Evolutionary conservation across 2,888 invertebrate species (phyloP).

Genomic region (Dicyrtomina minuta): DNA sequence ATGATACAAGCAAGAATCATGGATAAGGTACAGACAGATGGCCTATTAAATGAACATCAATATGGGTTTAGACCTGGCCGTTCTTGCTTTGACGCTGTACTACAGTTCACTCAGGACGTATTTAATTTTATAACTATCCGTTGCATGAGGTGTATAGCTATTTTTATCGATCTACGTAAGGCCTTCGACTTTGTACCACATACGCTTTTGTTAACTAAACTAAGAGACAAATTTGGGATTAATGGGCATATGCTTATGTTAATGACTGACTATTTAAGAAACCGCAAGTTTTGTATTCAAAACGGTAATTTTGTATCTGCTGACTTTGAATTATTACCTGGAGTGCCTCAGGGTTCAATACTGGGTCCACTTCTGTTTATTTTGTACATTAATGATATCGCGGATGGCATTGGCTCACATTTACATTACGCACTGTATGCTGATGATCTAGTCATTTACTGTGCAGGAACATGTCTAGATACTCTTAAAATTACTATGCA

Average conservation of each 20-base stretch:
- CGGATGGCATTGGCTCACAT: not conserved
- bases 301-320: not conserved
- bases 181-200: conserved; percentile 7
- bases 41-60: no score
- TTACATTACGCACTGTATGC: conserved; percentile 22
- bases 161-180: conserved; percentile 16
- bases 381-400: conserved; percentile 35
- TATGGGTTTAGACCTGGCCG: no score
- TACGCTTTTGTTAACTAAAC: not conserved
- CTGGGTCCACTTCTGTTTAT: conserved; percentile 35
- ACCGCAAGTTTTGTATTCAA: not conserved
- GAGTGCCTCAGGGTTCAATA: conserved; percentile 18
- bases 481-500: not conserved
- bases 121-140: not conserved
- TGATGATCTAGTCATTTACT: conserved; percentile 24
- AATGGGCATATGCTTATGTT: not conserved
- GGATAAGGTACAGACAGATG: not conserved
- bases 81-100: no score
- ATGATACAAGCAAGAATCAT: not conserved
- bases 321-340: not conserved
- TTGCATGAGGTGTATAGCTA: not conserved
- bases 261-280: not conserved
- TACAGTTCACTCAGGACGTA: no score
- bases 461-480: not conserved
- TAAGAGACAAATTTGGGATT: not conserved